These are phyloP conservation scores for Lepidocyrtoides sp. DNA, from an alignment of 2,888 invertebrate genomes.

Conservation along the genomic window DNA sequence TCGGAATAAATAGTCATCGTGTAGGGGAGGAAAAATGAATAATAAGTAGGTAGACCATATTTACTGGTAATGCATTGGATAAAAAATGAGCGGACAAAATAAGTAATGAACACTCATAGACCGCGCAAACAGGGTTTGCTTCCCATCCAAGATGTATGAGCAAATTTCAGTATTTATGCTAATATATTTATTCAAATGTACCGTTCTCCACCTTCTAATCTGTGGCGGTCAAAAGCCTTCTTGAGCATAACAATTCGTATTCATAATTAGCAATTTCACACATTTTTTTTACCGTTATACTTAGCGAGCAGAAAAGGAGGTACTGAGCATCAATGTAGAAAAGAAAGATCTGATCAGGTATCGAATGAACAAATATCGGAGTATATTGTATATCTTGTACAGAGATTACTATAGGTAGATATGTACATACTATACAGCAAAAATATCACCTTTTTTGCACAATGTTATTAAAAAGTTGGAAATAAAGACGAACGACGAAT, in stretches of 20 bases:
- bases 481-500: too few relatives aligned
- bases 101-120: background rate
- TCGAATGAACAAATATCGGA: too few relatives aligned
- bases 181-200: background rate
- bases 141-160: background rate
- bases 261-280: conserved; percentile 39
- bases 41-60: too few relatives aligned
- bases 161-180: background rate
- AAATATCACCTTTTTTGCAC: too few relatives aligned
- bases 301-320: background rate
- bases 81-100: background rate
- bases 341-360: background rate
- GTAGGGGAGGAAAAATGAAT: background rate
- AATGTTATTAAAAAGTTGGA: too few relatives aligned
- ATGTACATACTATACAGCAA: too few relatives aligned
- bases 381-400: too few relatives aligned
- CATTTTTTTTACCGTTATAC: background rate
- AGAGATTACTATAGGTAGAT: too few relatives aligned
- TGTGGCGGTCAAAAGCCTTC: background rate
- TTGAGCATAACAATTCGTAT: background rate
- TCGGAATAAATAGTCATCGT: too few relatives aligned
- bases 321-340: background rate
- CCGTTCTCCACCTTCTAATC: background rate
- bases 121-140: too few relatives aligned
- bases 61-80: background rate